A percentile compares a stretch with the other conserved stretches of the same genome.
Evolutionary conservation across 1,140 invertebrate species (phyloP).

Genomic region (Caligus rogercresseyi): DNA sequence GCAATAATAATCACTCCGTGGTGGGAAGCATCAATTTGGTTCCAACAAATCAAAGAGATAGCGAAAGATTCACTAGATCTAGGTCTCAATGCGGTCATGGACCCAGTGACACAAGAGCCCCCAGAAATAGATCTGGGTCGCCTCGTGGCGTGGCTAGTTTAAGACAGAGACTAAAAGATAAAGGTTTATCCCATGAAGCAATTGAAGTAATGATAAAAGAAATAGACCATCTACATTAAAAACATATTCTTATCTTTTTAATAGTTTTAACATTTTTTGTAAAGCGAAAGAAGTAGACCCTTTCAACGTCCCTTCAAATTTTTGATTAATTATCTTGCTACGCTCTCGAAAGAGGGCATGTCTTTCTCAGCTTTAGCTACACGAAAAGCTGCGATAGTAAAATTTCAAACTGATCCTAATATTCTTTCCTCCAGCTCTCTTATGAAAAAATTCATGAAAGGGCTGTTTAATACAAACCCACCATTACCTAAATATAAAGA

Average conservation of each 20-base stretch:
- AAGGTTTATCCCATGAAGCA: background rate
- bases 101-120: background rate
- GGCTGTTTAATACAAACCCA: background rate
- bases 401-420: background rate
- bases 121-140: background rate
- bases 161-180: background rate
- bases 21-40: background rate
- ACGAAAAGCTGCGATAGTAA: background rate
- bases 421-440: background rate
- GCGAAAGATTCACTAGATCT: background rate
- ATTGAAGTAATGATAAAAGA: background rate
- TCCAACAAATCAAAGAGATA: background rate
- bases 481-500: background rate
- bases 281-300: background rate
- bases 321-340: background rate
- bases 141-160: background rate
- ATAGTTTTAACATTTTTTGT: background rate
- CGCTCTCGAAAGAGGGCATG: background rate
- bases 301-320: background rate
- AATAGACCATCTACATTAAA: background rate
- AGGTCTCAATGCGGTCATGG: background rate
- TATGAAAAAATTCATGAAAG: background rate
- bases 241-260: background rate
- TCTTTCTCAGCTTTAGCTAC: background rate
- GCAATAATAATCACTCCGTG: background rate